Conservation (phyloP, 37 sponge, comb jelly and placozoan genomes). For the Haliclona indistincta region DNA sequence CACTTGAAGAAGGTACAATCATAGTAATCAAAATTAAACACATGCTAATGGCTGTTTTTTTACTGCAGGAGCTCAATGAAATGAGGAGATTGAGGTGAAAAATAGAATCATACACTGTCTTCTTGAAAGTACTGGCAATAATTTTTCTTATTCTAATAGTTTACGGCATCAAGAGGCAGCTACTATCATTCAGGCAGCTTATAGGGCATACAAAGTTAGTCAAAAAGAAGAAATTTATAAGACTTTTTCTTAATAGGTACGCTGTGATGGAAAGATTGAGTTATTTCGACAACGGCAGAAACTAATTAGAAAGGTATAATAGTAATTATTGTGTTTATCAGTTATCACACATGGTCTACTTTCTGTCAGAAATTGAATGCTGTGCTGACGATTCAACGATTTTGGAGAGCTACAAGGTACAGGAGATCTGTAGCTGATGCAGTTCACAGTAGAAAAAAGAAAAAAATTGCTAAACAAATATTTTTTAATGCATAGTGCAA, state of each 20-base stretch:
- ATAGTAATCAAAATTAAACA: too few species aligned
- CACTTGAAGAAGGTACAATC: too few species aligned
- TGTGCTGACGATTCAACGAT: conserved; percentile 54
- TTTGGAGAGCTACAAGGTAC: too few species aligned
- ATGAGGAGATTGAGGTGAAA: too few species aligned
- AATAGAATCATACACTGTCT: too few species aligned
- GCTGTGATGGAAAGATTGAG: conserved; percentile 12
- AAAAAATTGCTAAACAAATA: not conserved
- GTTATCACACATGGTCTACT: not conserved
- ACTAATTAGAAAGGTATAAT: conserved; percentile 17
- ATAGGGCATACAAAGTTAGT: conserved; percentile 70
- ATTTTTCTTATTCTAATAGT: too few species aligned
- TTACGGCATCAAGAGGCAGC: conserved; percentile 88
- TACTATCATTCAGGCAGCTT: conserved; percentile 75
- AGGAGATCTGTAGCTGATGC: not conserved
- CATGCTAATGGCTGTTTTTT: too few species aligned
- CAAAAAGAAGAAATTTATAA: too few species aligned
- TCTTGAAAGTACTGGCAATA: too few species aligned
- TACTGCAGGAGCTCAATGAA: too few species aligned
- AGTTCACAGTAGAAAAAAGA: not conserved
- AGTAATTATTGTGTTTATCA: not conserved
- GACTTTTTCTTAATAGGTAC: conserved; percentile 17
- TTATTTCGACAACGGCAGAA: conserved; percentile 65
- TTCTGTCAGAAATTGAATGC: conserved; percentile 51
- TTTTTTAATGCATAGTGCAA: too few species aligned